A percentile compares a stretch with the other conserved stretches of the same genome.
Evolutionary conservation across 2,888 invertebrate genomes (phyloP).

Genomic region (Timema cristinae): DNA sequence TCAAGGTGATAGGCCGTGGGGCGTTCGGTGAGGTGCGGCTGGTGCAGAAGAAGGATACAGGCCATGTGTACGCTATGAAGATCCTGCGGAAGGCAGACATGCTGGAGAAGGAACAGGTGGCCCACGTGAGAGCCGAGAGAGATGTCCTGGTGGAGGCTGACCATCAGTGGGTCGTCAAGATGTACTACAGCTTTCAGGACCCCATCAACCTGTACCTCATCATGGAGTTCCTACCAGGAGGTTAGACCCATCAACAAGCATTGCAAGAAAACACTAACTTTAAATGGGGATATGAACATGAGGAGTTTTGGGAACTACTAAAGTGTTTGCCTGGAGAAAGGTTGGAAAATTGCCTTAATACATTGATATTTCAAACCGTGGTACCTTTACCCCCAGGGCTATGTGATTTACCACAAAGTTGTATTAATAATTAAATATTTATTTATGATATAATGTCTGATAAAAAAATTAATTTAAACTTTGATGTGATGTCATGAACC

Average conservation of each 20-base stretch:
- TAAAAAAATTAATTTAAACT: too few species aligned
- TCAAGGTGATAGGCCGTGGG: slow-evolving; percentile 90
- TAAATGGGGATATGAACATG: too few species aligned
- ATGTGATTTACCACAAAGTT: too few species aligned
- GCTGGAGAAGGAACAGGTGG: slow-evolving; percentile 98
- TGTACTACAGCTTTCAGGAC: slow-evolving; percentile 99
- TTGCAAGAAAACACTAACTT: too few species aligned
- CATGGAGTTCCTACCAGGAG: slow-evolving; percentile 99
- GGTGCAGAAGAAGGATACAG: slow-evolving; percentile 99
- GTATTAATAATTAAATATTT: too few species aligned
- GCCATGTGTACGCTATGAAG: slow-evolving; percentile 99
- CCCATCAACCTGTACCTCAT: slow-evolving; percentile 97
- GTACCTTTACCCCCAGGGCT: too few species aligned
- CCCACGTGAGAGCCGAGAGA: slow-evolving; percentile 96
- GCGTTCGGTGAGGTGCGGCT: slow-evolving; percentile 94
- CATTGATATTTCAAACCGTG: too few species aligned
- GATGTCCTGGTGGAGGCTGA: slow-evolving; percentile 99
- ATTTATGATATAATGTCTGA: too few species aligned
- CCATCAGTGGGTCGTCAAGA: slow-evolving; percentile 99
- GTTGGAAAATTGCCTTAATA: too few species aligned
- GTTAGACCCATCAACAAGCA: slow-evolving; percentile 44
- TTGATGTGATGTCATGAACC: too few species aligned
- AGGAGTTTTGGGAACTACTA: too few species aligned
- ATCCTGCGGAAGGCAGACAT: slow-evolving; percentile 98
- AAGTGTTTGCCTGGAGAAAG: too few species aligned